Base-by-base conservation (phyloP, 2,113 vertebrate genomes). In the Phrynosoma platyrhinos region DNA sequence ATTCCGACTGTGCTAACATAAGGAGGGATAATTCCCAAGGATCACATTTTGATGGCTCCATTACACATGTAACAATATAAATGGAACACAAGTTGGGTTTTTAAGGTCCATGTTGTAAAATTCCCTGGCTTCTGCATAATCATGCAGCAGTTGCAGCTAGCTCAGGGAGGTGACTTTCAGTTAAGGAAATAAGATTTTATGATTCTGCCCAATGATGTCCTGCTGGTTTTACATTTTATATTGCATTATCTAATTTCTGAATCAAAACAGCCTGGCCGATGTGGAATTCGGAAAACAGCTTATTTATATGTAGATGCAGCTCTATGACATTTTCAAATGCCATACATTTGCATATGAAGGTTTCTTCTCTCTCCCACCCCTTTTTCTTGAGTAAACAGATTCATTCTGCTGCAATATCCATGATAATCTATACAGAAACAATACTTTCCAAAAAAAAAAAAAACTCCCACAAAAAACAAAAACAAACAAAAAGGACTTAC, bases 271-370 rank as follows among this genome's bases (percentile, higher is more conserved):
- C 91, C 84, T 30, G 75, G 92, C 84, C 94, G 95, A 86, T 30
- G 90, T 91, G 92, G 94, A 91, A 91, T 92, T 92, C 40, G 7
- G 91, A 96, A 90, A 96, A 93, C 30, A 87, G 92, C 95, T 97
- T 96, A 96, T 97, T 97, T 97, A 96, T 96, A 97, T 96, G 97
- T 96, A 97, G 96, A 96, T 96, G 94, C 84, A 85, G 94, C 94
- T 94, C 96, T 96, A 95, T 97, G 97, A 97, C 97, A 97, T 97
- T 97, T 97, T 92, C 91, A 97, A 97, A 97, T 97, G 97, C 96
- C 97, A 97, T 92, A 90, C 55, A 97, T 97, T 97, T 97, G 96
- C 97, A 97, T 97, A 97, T 93, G 96, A 97, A 96, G 95, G 95
- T 95, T 91, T 91, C 89, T 94, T 89, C 91, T 92, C 91, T 78